Percentiles rank a stretch among this genome's conserved stretches.
These are phyloP conservation scores for Apis florea DNA, from an alignment of 1,140 invertebrate species.

Conservation along the genomic window DNA sequence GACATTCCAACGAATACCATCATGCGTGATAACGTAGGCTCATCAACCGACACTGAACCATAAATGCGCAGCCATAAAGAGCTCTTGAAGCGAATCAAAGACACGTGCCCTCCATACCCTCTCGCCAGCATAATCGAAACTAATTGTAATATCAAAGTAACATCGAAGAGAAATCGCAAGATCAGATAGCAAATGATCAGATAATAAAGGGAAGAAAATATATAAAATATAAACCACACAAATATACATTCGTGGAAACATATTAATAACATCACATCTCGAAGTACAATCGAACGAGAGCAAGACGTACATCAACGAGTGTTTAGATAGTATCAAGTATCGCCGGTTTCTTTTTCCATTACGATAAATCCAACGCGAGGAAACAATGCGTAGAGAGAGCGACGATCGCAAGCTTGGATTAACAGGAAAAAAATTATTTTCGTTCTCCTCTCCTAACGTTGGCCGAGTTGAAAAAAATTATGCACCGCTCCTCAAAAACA, in stretches of 20 bases:
- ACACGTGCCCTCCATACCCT: background rate
- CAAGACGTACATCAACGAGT: too few relatives aligned
- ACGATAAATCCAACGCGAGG: constrained; percentile 5
- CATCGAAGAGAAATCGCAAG: too few relatives aligned
- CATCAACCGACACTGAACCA: background rate
- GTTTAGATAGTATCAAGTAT: background rate
- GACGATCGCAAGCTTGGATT: background rate
- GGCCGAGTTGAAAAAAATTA: constrained; percentile 6
- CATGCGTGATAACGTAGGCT: background rate
- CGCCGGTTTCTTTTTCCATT: background rate
- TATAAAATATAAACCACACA: too few relatives aligned
- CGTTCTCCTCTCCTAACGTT: background rate
- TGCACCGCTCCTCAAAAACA: constrained; percentile 17
- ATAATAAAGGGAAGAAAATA: background rate
- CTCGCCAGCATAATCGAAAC: background rate
- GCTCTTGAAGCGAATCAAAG: background rate
- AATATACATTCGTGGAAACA: too few relatives aligned
- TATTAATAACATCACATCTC: background rate
- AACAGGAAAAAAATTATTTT: constrained; percentile 22
- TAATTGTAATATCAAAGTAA: constrained; percentile 10
- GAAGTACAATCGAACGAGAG: too few relatives aligned
- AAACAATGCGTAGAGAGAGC: constrained; percentile 1
- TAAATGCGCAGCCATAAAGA: background rate
- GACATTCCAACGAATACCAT: too few relatives aligned
- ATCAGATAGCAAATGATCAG: background rate